Conservation (phyloP, 2,113 vertebrate species). For the Phoenicopterus ruber region DNA sequence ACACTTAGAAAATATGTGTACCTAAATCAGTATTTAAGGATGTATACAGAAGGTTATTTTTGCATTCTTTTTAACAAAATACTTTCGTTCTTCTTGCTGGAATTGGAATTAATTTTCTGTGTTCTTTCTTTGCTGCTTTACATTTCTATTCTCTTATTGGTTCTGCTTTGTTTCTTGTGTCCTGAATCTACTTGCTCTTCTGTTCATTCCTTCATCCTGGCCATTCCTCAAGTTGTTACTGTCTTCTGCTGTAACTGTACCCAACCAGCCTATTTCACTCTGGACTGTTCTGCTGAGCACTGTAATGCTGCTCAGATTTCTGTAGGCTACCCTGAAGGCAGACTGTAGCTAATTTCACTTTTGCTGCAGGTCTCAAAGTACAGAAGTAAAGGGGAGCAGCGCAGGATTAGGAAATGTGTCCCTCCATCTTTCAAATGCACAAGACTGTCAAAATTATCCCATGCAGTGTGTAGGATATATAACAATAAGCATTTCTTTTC, state of each 20-base stretch:
- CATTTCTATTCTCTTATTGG: background rate
- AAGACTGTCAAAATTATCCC: background rate
- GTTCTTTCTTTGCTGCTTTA: background rate
- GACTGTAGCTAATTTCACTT: background rate
- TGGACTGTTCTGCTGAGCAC: background rate
- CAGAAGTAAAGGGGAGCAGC: background rate
- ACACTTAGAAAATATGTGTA: background rate
- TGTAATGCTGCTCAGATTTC: background rate
- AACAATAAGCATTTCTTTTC: background rate
- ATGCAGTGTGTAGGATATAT: accelerated
- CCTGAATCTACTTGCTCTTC: background rate
- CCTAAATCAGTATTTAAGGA: background rate
- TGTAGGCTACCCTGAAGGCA: background rate
- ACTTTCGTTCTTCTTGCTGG: background rate
- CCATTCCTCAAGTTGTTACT: background rate
- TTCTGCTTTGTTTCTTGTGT: background rate
- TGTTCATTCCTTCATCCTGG: background rate
- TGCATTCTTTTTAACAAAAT: background rate
- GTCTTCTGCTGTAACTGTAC: background rate
- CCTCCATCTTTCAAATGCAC: too few species aligned
- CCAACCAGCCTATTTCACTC: background rate
- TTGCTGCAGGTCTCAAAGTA: background rate
- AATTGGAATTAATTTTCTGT: background rate
- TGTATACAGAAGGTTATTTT: background rate
- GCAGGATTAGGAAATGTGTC: background rate